Evolutionary conservation across 2,113 vertebrate genomes (phyloP).

Genomic region (Corythoichthys intestinalis): DNA sequence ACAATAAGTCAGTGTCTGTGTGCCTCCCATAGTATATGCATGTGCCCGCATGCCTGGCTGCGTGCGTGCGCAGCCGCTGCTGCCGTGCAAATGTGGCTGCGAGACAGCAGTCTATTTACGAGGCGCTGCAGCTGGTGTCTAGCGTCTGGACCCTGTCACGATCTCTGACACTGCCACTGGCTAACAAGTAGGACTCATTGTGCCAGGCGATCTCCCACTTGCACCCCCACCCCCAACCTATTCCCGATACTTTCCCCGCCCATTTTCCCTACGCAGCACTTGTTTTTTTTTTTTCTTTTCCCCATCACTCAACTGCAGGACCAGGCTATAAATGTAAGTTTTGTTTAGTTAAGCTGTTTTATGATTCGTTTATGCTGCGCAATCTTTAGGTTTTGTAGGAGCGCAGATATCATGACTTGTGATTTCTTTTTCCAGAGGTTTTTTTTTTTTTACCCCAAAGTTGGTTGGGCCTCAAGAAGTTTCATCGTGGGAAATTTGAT

Average conservation of each 20-base stretch:
- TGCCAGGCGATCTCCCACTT: slow-evolving; percentile 64
- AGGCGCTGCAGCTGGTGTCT: slow-evolving; percentile 77
- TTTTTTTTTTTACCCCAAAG: background rate
- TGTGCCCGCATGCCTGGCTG: slow-evolving; percentile 61
- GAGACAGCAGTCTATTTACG: slow-evolving; percentile 78
- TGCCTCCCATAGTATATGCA: slow-evolving; percentile 60
- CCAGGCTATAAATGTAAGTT: slow-evolving; percentile 27
- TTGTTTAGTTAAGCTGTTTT: slow-evolving; percentile 19
- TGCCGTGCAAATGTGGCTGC: slow-evolving; percentile 68
- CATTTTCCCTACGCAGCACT: slow-evolving; percentile 17
- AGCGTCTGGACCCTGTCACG: slow-evolving; percentile 77
- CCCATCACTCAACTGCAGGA: slow-evolving; percentile 23
- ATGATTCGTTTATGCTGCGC: background rate
- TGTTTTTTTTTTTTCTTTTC: slow-evolving; percentile 20
- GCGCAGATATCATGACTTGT: background rate
- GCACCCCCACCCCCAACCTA: slow-evolving; percentile 19
- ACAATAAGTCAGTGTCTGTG: slow-evolving; percentile 70
- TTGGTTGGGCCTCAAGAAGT: background rate
- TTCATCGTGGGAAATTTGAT: background rate
- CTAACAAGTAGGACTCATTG: slow-evolving; percentile 76
- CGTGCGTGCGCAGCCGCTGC: slow-evolving; percentile 47
- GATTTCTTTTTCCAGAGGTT: background rate
- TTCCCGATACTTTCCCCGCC: slow-evolving; percentile 19
- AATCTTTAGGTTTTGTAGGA: background rate
- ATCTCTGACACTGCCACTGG: slow-evolving; percentile 76